These are phyloP conservation scores for Drosophila fuyamai DNA, from an alignment of 1,140 invertebrate species.

Conservation along the genomic window DNA sequence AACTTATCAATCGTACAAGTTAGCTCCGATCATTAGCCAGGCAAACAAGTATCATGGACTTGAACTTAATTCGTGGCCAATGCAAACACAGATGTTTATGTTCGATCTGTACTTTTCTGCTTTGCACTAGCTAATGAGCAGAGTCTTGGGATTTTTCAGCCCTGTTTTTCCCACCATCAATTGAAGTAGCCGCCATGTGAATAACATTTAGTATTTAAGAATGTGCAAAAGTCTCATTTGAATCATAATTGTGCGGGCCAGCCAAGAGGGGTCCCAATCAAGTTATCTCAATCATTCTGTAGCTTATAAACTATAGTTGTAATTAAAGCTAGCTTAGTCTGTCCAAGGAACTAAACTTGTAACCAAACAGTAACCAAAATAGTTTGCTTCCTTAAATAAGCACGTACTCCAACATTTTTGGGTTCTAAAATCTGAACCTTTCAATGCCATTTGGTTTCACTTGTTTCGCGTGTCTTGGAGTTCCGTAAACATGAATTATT, in stretches of 20 bases:
- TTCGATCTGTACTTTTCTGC: constrained; percentile 23
- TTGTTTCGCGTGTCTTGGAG: background rate
- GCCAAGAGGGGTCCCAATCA: constrained; percentile 4
- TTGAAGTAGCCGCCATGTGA: constrained; percentile 63
- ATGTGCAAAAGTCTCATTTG: constrained; percentile 45
- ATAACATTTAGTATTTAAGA: constrained; percentile 63
- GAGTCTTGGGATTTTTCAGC: constrained; percentile 59
- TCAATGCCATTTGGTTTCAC: constrained; percentile 27
- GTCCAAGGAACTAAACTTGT: constrained; percentile 12
- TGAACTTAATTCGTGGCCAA: constrained; percentile 64
- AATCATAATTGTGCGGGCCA: constrained; percentile 38
- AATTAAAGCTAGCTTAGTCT: constrained; percentile 15
- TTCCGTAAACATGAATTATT: constrained; percentile 41
- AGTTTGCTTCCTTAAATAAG: constrained; percentile 15
- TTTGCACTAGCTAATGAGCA: constrained; percentile 52
- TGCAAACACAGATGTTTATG: constrained; percentile 54
- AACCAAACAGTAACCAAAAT: background rate
- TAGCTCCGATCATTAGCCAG: constrained; percentile 25
- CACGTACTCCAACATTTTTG: constrained; percentile 9
- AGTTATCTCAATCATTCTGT: constrained; percentile 16
- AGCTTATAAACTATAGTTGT: constrained; percentile 4
- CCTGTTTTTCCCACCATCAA: constrained; percentile 57
- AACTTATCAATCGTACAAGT: constrained; percentile 1
- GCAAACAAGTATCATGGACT: constrained; percentile 54
- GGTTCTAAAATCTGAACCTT: constrained; percentile 9